Evolutionary conservation across 2,888 invertebrate genomes (phyloP), one percentile per base, ranked within the genome.

Genomic region (Trimorus sp.): DNA sequence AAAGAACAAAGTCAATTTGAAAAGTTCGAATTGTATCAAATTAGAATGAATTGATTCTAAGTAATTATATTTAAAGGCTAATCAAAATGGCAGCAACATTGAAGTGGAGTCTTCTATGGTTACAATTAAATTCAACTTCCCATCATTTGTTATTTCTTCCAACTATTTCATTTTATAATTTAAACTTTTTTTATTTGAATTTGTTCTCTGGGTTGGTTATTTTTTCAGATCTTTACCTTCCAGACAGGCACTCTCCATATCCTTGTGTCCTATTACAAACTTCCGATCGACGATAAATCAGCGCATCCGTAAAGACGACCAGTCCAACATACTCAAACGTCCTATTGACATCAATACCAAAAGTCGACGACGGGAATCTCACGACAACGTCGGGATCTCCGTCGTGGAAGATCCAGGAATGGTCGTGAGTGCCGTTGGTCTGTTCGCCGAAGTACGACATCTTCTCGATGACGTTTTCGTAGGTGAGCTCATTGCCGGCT

Each of bases 271-370:
- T 91, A 92, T 98, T 97, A 89, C 98, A 98, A 69, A 91, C 92
- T 26, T 94, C 94, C 7, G 93, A 93, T 15, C 96, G 93, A 0
- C 95, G 93, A 0, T 96, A 94, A 58, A 97, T 93, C 51, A 94
- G 93, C 59, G 98, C 97, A 92, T 99, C 98, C 65, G 97, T 98
- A 89, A 99, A 97, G 2, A 98, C 97, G 1, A 98, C 93, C 66
- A 99, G 92, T 0, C 98, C 98, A 0, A 96, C 95, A 91, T 94
- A 98, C 94, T 96, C 96, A 88, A 99, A 98, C 0, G 98, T 99
- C 79, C 97, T 94, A 91, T 98, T 98, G 1, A 97, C 97, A 92
- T 99, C 99, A 82, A 98, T 95, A 36, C 98, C 98, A 90, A 95
- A 98, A 0, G 97, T 96, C 0, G 97, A 96, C 0, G 98, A 96